Evolutionary conservation across 2,888 invertebrate genomes (phyloP).

Genomic region (Cancer borealis): DNA sequence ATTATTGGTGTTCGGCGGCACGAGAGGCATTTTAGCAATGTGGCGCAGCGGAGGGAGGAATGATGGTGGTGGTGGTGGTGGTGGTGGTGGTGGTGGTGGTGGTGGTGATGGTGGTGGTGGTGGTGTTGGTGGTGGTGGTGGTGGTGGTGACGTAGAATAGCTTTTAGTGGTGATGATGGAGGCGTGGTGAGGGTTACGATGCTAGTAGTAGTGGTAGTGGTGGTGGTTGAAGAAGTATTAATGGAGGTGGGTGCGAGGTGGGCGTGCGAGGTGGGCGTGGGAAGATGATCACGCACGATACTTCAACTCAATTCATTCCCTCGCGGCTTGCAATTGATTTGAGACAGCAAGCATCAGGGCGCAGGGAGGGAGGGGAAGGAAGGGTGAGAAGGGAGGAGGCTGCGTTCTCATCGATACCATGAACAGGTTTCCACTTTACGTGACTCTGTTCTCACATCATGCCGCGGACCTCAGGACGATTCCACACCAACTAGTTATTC

Average conservation of each 20-base stretch:
- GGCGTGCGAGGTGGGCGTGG: slow-evolving; percentile 22
- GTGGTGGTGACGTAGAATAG: neutral
- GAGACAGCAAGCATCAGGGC: neutral
- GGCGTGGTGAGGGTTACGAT: neutral
- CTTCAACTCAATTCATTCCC: slow-evolving; percentile 10
- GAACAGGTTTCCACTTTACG: slow-evolving; percentile 22
- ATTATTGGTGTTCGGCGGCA: neutral
- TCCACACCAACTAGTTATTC: neutral
- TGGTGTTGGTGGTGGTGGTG: neutral
- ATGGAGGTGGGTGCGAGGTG: neutral
- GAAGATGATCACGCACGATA: slow-evolving; percentile 8
- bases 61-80: neutral
- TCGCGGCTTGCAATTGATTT: slow-evolving; percentile 12
- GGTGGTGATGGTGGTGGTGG: neutral
- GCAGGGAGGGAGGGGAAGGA: neutral
- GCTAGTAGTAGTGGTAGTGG: neutral
- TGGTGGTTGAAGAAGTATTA: neutral
- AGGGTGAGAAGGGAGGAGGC: neutral
- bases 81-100: neutral
- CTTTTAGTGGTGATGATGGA: neutral
- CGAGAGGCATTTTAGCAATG: neutral
- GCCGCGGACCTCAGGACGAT: neutral
- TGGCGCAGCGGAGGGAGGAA: slow-evolving; percentile 2
- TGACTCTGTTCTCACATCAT: neutral
- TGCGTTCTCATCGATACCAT: neutral